Base-by-base conservation (phyloP, 92 coral and sea anemone genomes). In the Palythoa grandiflora region DNA sequence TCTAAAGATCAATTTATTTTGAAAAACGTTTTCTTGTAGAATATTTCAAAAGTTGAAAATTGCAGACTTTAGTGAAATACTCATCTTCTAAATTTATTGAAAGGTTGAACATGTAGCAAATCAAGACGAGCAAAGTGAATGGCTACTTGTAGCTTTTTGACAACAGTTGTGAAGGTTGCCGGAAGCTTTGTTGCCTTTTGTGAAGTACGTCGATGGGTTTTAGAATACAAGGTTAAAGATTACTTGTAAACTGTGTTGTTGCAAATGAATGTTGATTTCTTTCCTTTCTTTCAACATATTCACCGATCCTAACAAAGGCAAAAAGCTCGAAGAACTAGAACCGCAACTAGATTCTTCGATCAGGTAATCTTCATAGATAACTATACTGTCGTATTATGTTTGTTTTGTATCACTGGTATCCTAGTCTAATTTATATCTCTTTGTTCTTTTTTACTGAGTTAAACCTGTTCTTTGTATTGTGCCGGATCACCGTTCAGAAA, bases 291-390 rank as follows among this genome's bases (percentile, higher is more conserved):
- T 28, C 12, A 52, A 21, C 51, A 73, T 73, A 15, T 48, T 17
- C 40, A 60, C 38, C 12, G 83, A 77, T 51, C 83, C 83, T n/a
- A 60, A 54, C 65, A 54, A 77, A 36, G 83, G 53, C 65, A 52
- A 77, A 21, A 40, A 54, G 38, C 83, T 68, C 9, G 80, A 76
- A 53, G 50, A 44, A 5, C 50, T 44, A 12, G 84, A 79, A 57
- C 73, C 75, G 16, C 51, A 37, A 13, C 51, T 55, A 40, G 85
- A 80, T 10, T 7, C 73, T 15, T 10, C 85, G 1, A 13, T 80
- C 61, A 63, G 59, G 85, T 80, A 65, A 80, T 21, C 63, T 76
- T 52, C 50, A 44, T 44, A 44, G 4, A 44, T 44, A 44, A 44
- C 50, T 44, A 44, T 5, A 44, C 7, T 44, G 7, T 44, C 50